Percentiles rank a stretch among this genome's conserved stretches.
Evolutionary conservation across 2,888 invertebrate species (phyloP).

Genomic region (Trissoscelio sp.): DNA sequence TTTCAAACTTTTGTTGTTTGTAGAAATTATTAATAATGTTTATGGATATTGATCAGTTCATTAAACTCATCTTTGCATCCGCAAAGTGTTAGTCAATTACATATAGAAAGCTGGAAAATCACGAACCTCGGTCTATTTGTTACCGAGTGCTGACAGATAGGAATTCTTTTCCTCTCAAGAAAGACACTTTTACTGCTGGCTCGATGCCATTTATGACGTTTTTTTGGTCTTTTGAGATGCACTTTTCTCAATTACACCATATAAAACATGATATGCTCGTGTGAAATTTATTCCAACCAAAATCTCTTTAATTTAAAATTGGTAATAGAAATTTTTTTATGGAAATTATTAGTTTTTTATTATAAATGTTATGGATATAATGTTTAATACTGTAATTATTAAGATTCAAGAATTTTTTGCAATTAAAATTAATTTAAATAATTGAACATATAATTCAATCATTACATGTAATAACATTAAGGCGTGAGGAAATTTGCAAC

Average conservation of each 20-base stretch:
- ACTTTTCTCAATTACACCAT: constrained; percentile 4
- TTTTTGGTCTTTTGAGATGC: constrained; percentile 1
- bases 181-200: constrained; percentile 45
- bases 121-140: constrained; percentile 49
- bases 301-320: too few relatives aligned
- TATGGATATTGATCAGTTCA: not conserved
- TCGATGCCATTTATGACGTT: constrained; percentile 19
- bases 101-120: constrained; percentile 53
- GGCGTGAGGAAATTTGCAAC: not conserved
- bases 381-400: too few relatives aligned
- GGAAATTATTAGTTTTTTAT: too few relatives aligned
- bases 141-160: constrained; percentile 47
- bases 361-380: too few relatives aligned
- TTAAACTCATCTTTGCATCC: constrained; percentile 1
- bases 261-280: not conserved
- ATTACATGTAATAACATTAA: constrained; percentile 1
- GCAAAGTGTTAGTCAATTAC: constrained; percentile 37
- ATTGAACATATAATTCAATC: not conserved
- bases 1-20: not conserved
- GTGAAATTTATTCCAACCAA: not conserved
- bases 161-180: constrained; percentile 30
- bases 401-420: too few relatives aligned
- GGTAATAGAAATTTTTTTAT: too few relatives aligned
- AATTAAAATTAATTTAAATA: too few relatives aligned
- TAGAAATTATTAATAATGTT: constrained; percentile 8